phyloP scores from a whole-genome alignment of 92 coral and sea anemone genomes.

The Porites divaricata region DNA sequence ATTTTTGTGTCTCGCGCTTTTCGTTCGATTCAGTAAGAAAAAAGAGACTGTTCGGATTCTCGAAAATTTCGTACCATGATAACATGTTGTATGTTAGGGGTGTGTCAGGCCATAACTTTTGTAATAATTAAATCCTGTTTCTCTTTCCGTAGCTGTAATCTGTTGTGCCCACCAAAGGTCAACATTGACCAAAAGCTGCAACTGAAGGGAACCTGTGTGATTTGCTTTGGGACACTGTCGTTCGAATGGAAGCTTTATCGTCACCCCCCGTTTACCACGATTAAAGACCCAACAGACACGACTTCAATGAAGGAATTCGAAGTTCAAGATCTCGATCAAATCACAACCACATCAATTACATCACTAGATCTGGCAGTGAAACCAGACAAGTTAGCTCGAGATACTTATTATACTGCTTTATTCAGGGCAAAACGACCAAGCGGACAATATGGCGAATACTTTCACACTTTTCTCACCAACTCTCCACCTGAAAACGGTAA shows the following conservation, averaged over 20 bases:
- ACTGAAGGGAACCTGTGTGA: slow-evolving; percentile 60
- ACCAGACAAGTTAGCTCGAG: slow-evolving; percentile 21
- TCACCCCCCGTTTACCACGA: slow-evolving; percentile 22
- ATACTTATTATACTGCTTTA: slow-evolving; percentile 44
- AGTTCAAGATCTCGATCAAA: slow-evolving; percentile 15
- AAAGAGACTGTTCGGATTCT: too few species aligned
- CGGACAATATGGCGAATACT: slow-evolving; percentile 74
- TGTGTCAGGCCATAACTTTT: background rate
- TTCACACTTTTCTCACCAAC: slow-evolving; percentile 63
- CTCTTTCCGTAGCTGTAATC: slow-evolving; percentile 60
- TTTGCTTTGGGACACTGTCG: slow-evolving; percentile 61
- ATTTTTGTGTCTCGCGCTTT: too few species aligned
- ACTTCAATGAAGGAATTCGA: slow-evolving; percentile 9
- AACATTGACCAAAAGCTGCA: slow-evolving; percentile 70
- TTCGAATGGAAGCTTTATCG: slow-evolving; percentile 65
- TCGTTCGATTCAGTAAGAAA: too few species aligned
- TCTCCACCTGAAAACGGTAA: slow-evolving; percentile 83
- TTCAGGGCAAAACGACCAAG: slow-evolving; percentile 64
- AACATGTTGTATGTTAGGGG: background rate
- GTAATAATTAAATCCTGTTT: background rate
- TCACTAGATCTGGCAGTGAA: slow-evolving; percentile 67
- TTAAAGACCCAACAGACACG: slow-evolving; percentile 27
- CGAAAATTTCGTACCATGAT: too few species aligned
- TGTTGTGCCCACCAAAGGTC: slow-evolving; percentile 63
- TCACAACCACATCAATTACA: slow-evolving; percentile 44